Base-by-base conservation (phyloP, 2,113 vertebrate genomes). In the Balaeniceps rex region DNA sequence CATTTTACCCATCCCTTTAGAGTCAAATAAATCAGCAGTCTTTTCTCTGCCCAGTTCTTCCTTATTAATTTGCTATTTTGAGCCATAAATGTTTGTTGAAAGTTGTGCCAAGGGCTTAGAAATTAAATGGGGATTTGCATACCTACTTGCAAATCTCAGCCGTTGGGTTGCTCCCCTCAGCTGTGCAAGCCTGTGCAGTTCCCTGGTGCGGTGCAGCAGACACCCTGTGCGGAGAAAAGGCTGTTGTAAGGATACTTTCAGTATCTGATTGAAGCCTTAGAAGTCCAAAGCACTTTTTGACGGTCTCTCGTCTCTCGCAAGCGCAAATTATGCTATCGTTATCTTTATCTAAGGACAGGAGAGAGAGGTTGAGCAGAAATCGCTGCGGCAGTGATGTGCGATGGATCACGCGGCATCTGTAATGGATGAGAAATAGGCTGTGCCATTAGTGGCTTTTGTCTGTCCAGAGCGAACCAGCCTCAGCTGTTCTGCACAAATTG, bases 381-480 rank as follows among this genome's bases (percentile, higher is more conserved):
- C 3, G 3, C 82, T 80, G 71, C 0, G 0, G 51, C 57, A 57
- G n/a, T 19, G 60, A 29, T 0, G 2, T 12, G 78, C 47, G 61
- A 22, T 68, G 82, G 54, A 65, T 90, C 18, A 2, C 7, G 29
- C n/a, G 6, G 47, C 23, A 25, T 49, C 77, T 21, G 40, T 55
- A 40, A 40, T 18, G 22, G 65, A 38, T 61, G 87, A 75, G 74
- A 71, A 87, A 33, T 0, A 28, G 42, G 31, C 65, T 87, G 84
- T 5, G 8, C 65, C 76, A 9, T 34, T 79, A 75, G 26, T 54
- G 88, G 57, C 65, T 89, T 74, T 22, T 84, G 82, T 42, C 55
- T 89, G 79, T 87, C 49, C 57, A 34, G 38, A 64, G 40, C 17
- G 60, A 88, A 12, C 24, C 14, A 54, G 38, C 44, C 60, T 58